Conservation (phyloP, 2,797 vertebrate species). For the Heliangelus exortis region DNA sequence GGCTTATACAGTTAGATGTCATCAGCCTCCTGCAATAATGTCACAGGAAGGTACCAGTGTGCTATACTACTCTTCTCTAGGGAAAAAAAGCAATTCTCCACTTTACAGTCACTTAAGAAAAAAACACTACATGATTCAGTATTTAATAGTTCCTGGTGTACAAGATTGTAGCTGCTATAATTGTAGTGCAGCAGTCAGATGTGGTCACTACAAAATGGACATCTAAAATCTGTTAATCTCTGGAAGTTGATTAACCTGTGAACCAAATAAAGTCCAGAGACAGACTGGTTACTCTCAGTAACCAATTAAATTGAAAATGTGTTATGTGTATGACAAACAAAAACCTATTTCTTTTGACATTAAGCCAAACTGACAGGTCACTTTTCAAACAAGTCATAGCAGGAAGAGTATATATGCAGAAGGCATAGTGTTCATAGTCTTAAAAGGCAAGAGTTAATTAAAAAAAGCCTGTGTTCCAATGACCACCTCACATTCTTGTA, state of each 20-base stretch:
- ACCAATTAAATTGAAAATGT: background rate
- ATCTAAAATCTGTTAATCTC: background rate
- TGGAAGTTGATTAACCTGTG: background rate
- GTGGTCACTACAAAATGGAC: background rate
- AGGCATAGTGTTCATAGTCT: background rate
- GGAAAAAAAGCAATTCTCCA: background rate
- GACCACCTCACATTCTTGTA: background rate
- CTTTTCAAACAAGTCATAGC: background rate
- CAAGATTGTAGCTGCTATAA: background rate
- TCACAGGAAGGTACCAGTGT: background rate
- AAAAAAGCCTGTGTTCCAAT: background rate
- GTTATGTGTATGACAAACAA: background rate
- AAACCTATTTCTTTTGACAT: background rate
- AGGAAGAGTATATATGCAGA: background rate
- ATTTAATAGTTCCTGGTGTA: background rate
- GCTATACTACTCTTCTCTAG: fast-evolving
- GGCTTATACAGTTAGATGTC: background rate
- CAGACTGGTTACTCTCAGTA: background rate
- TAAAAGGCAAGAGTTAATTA: background rate
- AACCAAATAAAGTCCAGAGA: background rate
- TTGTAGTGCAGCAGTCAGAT: background rate
- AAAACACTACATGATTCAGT: background rate
- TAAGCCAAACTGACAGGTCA: background rate
- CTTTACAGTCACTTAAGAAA: background rate
- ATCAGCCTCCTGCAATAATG: background rate